Conservation (phyloP, 2,888 invertebrate genomes). For the Melieria picta region DNA sequence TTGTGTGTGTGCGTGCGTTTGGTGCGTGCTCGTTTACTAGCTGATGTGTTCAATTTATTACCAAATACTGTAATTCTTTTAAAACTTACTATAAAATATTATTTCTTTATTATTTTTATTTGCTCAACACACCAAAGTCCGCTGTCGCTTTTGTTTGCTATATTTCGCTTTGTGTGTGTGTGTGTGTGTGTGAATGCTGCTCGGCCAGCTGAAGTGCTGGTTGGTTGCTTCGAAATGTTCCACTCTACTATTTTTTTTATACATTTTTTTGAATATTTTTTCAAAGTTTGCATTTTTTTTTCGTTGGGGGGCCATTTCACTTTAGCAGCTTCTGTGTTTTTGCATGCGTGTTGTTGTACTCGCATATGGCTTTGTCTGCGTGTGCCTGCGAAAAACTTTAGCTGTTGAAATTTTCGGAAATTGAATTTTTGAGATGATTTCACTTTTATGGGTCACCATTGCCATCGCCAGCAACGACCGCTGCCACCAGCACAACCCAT, state of each 20-base stretch:
- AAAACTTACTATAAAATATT: slow-evolving; percentile 6
- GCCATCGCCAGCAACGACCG: too few species aligned
- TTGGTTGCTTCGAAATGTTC: neutral
- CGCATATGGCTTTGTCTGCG: neutral
- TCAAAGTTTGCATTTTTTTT: too few species aligned
- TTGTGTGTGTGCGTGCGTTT: neutral
- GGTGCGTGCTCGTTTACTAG: neutral
- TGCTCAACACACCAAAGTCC: neutral
- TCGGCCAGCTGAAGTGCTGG: neutral
- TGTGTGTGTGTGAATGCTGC: neutral
- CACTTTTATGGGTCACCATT: neutral
- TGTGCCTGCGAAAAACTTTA: neutral
- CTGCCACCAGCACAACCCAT: too few species aligned
- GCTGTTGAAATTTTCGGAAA: slow-evolving; percentile 11
- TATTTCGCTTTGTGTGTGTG: neutral
- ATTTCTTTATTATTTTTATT: slow-evolving; percentile 7
- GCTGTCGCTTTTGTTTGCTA: neutral
- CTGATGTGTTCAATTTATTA: slow-evolving; percentile 5
- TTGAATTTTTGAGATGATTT: slow-evolving; percentile 19
- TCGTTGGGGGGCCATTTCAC: too few species aligned
- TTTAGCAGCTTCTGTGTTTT: neutral
- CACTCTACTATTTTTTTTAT: neutral
- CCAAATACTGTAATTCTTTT: slow-evolving; percentile 2
- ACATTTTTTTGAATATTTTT: neutral
- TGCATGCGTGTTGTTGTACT: neutral